These are phyloP conservation scores for Lagria hirta DNA, from an alignment of 2,888 invertebrate species.

Conservation along the genomic window DNA sequence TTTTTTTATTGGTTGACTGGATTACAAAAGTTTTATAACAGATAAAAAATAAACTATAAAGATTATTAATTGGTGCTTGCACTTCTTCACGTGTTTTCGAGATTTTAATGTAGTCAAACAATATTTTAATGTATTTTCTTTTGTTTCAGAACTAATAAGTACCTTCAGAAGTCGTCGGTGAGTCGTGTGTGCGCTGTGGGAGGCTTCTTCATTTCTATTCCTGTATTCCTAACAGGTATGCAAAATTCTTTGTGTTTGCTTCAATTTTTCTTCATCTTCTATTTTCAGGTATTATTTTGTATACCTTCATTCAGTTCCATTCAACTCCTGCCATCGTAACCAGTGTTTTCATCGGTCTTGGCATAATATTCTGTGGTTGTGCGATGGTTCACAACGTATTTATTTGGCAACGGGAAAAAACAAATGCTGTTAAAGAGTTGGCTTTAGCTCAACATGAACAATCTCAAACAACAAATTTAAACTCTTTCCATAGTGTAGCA, in stretches of 20 bases:
- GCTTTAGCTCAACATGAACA: constrained; percentile 48
- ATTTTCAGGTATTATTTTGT: constrained; percentile 81
- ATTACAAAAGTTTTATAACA: too few species aligned
- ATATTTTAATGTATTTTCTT: constrained; percentile 30
- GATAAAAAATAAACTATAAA: too few species aligned
- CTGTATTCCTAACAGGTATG: constrained; percentile 86
- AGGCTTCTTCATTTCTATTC: constrained; percentile 93
- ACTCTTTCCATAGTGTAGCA: constrained; percentile 48
- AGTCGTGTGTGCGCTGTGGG: constrained; percentile 89
- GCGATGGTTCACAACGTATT: constrained; percentile 95
- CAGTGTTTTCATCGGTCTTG: constrained; percentile 86
- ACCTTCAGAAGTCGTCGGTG: constrained; percentile 87
- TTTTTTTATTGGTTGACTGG: too few species aligned
- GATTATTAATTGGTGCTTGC: too few species aligned
- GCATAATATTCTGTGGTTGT: constrained; percentile 88
- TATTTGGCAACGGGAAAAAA: constrained; percentile 91
- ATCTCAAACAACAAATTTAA: constrained; percentile 40
- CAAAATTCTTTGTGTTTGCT: too few species aligned
- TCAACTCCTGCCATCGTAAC: constrained; percentile 90
- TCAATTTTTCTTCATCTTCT: constrained; percentile 7
- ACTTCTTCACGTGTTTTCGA: too few species aligned
- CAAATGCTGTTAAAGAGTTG: constrained; percentile 72
- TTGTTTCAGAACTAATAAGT: constrained; percentile 82
- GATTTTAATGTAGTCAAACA: constrained; percentile 9
- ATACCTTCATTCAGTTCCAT: constrained; percentile 90